Conservation (phyloP, 2,797 vertebrate genomes). For the Sebastes umbrosus region DNA sequence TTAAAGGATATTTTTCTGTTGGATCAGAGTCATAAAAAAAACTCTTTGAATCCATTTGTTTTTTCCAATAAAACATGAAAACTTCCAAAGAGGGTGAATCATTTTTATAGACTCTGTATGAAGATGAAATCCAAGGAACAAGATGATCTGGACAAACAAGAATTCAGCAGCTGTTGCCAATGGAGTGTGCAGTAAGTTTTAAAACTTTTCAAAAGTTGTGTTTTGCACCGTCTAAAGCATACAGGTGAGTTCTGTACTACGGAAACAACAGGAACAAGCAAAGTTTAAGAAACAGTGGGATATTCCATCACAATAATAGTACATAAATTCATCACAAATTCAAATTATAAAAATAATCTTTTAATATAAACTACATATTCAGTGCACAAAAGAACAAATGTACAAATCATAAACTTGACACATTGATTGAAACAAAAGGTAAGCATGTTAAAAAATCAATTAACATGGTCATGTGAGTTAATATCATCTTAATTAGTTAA, state of each 20-base stretch:
- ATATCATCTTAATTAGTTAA: conserved; percentile 65
- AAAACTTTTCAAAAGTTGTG: not conserved
- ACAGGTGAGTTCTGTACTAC: not conserved
- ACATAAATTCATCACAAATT: conserved; percentile 4
- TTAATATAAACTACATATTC: conserved; percentile 70
- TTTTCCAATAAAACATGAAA: not conserved
- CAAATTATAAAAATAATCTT: conserved; percentile 75
- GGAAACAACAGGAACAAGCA: not conserved
- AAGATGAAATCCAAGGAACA: not conserved
- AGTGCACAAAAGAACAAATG: conserved; percentile 73
- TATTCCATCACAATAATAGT: not conserved
- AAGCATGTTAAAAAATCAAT: conserved; percentile 63
- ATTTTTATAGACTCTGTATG: not conserved
- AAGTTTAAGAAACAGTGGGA: not conserved
- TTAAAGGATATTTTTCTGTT: not conserved
- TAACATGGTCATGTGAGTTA: conserved; percentile 70
- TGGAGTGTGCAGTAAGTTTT: not conserved
- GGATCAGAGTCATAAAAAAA: not conserved
- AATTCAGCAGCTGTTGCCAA: not conserved
- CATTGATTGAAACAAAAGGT: conserved; percentile 52
- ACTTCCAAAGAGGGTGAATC: not conserved
- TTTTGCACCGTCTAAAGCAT: not conserved
- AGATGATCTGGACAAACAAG: not conserved
- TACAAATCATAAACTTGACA: conserved; percentile 58
- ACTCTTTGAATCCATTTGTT: not conserved